Evolutionary conservation across 1,140 invertebrate genomes (phyloP), one percentile per base, ranked within the genome.

Genomic region (Psix sp.): DNA sequence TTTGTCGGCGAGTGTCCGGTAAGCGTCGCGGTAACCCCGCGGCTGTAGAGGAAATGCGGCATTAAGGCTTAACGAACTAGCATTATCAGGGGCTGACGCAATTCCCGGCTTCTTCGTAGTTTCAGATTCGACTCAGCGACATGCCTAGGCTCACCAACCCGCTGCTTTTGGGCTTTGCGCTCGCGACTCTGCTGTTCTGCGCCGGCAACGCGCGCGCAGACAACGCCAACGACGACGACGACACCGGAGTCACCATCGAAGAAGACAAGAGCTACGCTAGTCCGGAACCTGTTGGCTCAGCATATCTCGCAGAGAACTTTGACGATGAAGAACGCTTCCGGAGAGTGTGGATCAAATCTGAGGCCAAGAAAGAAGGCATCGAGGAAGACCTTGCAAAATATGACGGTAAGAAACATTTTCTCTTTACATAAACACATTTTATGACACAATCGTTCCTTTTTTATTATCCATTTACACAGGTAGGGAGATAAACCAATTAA

Each of bases 311-410:
- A 10, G 96, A 98, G 78, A 91, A 95, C 82, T 99, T 99, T 88
- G 95, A 98, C 84, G 91, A 96, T 87, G 82, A 87, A 21, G 89
- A 91, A 10, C 87, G 88, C 17, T 95, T 96, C 68, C 90, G 91
- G 15, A 93, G 92, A 76, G 91, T 87, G 62, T 99, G 98, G 98
- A 87, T 96, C 0, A 88, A 91, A 65, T 99, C 97, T 0, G 90
- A 95, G 84, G 94, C 97, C 0, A 98, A 96, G 83, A 99, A 99
- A 86, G 95, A 98, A 67, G 95, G 92, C 54, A 93, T 92, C 7
- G 95, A 97, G 76, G 96, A 96, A 67, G 92, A 93, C 67, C 94
- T 99, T 65, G 93, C 96, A 2, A 98, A 98, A 89, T 99, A 98
- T 88, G 95, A 98, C 89, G 97, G 97, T 87, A 88, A 48, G 46